Conservation (phyloP, 2,888 invertebrate species). For the Psococerastis gibbosa region DNA sequence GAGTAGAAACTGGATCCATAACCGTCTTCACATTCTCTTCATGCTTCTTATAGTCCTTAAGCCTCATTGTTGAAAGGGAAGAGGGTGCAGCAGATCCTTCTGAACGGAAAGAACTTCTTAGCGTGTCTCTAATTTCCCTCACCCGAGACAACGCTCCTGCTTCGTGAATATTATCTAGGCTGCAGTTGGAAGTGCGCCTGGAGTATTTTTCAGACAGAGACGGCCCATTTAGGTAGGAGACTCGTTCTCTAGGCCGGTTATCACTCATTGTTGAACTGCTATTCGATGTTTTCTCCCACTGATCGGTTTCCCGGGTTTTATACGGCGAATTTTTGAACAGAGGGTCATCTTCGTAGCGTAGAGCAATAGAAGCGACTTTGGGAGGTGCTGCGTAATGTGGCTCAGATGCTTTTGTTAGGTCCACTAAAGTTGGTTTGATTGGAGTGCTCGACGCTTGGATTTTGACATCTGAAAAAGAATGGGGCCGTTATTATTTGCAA, state of each 20-base stretch:
- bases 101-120: too few species aligned
- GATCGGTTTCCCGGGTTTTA: neutral
- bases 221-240: neutral
- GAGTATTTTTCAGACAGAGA: conserved; percentile 4
- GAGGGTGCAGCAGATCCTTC: conserved; percentile 11
- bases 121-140: too few species aligned
- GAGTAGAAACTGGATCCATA: conserved; percentile 25
- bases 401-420: too few species aligned
- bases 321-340: conserved; percentile 1
- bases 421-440: neutral
- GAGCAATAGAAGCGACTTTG: conserved; percentile 17
- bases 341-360: conserved; percentile 16
- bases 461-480: neutral
- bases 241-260: neutral
- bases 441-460: neutral
- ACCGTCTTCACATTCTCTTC: conserved; percentile 14
- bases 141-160: too few species aligned
- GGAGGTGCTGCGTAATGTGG: conserved; percentile 13
- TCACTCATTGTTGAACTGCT: neutral
- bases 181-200: neutral
- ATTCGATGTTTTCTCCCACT: conserved; percentile 4
- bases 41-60: too few species aligned
- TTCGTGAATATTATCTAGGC: too few species aligned
- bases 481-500: too few species aligned
- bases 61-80: too few species aligned